These are phyloP conservation scores for Lasioglossum leucozonium DNA, from an alignment of 2,888 invertebrate genomes.

Conservation along the genomic window DNA sequence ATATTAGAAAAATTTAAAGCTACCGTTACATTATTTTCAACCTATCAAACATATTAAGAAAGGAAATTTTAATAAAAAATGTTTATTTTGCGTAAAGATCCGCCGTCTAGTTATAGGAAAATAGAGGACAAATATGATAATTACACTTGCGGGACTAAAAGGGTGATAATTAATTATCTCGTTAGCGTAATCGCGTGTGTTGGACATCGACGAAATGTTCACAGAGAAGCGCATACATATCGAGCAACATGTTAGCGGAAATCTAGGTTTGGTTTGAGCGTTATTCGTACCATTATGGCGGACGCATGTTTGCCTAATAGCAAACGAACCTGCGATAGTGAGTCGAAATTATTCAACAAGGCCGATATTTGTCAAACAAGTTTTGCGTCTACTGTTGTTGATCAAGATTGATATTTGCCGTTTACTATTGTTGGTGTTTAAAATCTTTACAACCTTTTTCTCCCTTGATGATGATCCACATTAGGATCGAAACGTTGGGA, in stretches of 20 bases:
- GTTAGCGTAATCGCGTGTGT: slow-evolving; percentile 39
- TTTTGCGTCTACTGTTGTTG: neutral
- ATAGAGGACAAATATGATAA: neutral
- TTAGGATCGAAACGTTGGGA: too few relatives aligned
- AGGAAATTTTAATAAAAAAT: too few relatives aligned
- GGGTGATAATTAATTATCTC: slow-evolving; percentile 57
- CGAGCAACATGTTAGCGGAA: slow-evolving; percentile 50
- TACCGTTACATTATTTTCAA: too few relatives aligned
- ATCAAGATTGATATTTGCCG: neutral
- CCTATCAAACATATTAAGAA: too few relatives aligned
- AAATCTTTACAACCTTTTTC: too few relatives aligned
- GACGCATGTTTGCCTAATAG: slow-evolving; percentile 57
- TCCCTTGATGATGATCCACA: too few relatives aligned
- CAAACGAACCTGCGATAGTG: slow-evolving; percentile 49
- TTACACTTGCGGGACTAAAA: neutral
- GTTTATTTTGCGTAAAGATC: too few relatives aligned
- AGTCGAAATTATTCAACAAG: slow-evolving; percentile 13
- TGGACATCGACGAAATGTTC: slow-evolving; percentile 30
- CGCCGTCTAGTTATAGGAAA: too few relatives aligned
- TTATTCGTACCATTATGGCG: slow-evolving; percentile 64
- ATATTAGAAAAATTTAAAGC: too few relatives aligned
- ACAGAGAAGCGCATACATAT: slow-evolving; percentile 14
- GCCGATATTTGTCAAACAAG: neutral
- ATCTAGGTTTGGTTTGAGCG: slow-evolving; percentile 51
- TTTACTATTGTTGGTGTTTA: neutral